A percentile compares a stretch with the other conserved stretches of the same genome.
These are phyloP conservation scores for Limnodromus scolopaceus DNA, from an alignment of 2,797 vertebrate species.

Conservation along the genomic window DNA sequence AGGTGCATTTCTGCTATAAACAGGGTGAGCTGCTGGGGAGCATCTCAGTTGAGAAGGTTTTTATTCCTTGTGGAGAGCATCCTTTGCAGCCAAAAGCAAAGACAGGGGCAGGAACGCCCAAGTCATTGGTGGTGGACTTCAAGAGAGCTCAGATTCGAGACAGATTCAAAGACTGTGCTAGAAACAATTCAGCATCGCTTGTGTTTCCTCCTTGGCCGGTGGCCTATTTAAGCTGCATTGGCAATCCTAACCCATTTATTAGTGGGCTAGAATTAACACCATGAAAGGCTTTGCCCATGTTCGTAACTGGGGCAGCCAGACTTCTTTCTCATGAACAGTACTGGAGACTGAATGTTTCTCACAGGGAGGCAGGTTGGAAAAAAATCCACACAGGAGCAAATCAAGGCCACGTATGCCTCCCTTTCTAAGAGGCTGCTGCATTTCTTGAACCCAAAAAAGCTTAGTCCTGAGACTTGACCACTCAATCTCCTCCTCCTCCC, in stretches of 20 bases:
- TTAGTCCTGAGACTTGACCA: background rate
- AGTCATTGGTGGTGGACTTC: background rate
- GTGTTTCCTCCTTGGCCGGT: background rate
- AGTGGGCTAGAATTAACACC: background rate
- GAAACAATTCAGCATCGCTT: background rate
- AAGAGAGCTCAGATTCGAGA: background rate
- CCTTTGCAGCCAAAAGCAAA: background rate
- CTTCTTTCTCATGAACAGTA: background rate
- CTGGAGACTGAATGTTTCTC: background rate
- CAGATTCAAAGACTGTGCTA: background rate
- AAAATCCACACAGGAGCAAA: background rate
- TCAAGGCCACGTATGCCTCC: rapidly evolving
- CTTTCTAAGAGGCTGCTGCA: background rate
- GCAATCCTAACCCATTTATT: background rate
- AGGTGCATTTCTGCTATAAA: background rate
- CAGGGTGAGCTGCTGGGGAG: background rate
- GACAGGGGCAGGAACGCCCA: background rate
- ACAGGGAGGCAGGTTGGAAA: background rate
- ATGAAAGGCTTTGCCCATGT: background rate
- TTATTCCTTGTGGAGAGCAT: background rate
- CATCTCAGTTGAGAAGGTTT: background rate
- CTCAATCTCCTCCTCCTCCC: background rate
- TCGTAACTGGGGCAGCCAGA: rapidly evolving
- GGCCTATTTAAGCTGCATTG: background rate
- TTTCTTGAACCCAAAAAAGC: background rate